Conservation (phyloP, 2,888 invertebrate species). For the Luperina nickerlii region DNA sequence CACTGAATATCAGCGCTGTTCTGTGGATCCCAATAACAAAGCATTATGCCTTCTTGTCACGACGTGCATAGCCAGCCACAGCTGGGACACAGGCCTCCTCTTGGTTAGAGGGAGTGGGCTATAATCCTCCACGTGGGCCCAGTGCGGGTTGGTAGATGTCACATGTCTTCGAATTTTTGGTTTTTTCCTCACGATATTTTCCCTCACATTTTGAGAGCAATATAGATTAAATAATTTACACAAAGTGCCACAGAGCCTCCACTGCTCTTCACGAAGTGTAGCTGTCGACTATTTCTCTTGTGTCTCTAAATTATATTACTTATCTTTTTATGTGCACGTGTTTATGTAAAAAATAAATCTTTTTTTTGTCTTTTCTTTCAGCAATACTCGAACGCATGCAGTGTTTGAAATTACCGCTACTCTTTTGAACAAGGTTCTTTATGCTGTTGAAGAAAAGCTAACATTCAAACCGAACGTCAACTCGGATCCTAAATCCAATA, state of each 20-base stretch:
- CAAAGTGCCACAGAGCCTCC: background rate
- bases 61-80: no score
- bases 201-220: background rate
- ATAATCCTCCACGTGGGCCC: no score
- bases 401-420: background rate
- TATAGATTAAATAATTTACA: background rate
- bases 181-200: background rate
- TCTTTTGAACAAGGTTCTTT: background rate
- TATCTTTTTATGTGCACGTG: background rate
- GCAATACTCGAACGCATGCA: background rate
- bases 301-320: background rate
- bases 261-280: background rate
- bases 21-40: no score
- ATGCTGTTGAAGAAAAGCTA: background rate
- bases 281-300: background rate
- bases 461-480: constrained; percentile 20
- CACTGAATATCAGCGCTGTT: no score
- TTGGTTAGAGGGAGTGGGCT: no score
- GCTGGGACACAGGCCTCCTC: no score
- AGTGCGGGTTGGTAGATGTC: no score
- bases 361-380: background rate
- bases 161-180: background rate
- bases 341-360: background rate
- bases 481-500: constrained; percentile 36
- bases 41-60: no score